Evolutionary conservation across 2,113 vertebrate species (phyloP).

Genomic region (Arvicanthis niloticus): DNA sequence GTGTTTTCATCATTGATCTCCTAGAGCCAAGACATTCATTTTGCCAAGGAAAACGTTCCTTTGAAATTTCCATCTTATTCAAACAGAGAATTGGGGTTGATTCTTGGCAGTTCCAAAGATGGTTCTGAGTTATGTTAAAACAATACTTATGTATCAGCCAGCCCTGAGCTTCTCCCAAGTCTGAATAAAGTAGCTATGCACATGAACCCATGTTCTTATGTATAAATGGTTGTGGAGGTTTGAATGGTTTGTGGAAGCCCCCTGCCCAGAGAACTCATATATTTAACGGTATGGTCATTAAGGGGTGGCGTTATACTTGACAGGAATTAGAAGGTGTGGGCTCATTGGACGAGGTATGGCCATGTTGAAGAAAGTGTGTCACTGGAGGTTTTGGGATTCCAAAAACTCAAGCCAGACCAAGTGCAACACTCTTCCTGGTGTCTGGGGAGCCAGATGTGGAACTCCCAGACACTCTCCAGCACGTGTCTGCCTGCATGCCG

Average conservation of each 20-base stretch:
- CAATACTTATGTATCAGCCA: conserved; percentile 18
- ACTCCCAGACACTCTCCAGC: background rate
- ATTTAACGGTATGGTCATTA: background rate
- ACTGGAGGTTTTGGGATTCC: background rate
- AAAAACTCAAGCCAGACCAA: background rate
- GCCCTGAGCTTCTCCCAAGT: background rate
- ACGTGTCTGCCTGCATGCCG: background rate
- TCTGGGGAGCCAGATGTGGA: background rate
- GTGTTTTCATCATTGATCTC: conserved; percentile 68
- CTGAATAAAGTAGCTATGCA: background rate
- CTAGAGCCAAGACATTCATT: conserved; percentile 72
- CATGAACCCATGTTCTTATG: background rate
- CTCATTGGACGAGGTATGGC: background rate
- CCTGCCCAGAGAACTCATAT: background rate
- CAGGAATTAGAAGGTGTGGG: background rate
- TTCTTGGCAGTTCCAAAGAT: conserved; percentile 78
- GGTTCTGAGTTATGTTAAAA: conserved; percentile 73
- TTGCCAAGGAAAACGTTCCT: conserved; percentile 87
- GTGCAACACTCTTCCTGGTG: background rate
- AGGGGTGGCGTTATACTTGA: background rate
- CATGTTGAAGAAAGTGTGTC: background rate
- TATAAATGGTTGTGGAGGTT: background rate
- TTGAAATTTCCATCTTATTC: conserved; percentile 84
- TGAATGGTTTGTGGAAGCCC: background rate
- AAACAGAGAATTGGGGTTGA: conserved; percentile 82